Conservation (phyloP, 2,888 invertebrate genomes). For the Stegophylla sp. region DNA sequence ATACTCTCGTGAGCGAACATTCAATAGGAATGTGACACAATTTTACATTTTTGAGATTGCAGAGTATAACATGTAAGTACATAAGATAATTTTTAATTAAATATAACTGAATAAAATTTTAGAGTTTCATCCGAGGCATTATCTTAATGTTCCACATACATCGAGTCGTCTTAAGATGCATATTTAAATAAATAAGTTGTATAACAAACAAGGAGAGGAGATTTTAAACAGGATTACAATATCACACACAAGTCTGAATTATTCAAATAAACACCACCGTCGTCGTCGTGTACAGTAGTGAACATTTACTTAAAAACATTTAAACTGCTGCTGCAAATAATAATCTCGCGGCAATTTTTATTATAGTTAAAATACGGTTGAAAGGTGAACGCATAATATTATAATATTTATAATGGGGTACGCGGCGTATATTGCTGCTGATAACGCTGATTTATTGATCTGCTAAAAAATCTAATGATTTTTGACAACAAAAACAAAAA, state of each 20-base stretch:
- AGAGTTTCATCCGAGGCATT: too few relatives aligned
- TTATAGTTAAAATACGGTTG: background rate
- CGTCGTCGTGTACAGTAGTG: background rate
- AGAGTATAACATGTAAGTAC: too few relatives aligned
- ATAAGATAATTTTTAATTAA: too few relatives aligned
- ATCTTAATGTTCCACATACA: too few relatives aligned
- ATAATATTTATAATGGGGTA: background rate
- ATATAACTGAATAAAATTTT: too few relatives aligned
- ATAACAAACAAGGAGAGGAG: background rate
- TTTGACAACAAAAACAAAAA: slow-evolving; percentile 27
- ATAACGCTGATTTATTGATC: background rate
- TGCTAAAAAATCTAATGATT: background rate
- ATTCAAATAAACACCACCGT: background rate
- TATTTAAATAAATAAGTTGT: background rate
- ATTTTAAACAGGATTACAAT: background rate
- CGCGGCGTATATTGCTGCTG: background rate
- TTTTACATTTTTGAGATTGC: too few relatives aligned
- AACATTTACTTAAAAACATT: background rate
- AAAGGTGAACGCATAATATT: slow-evolving; percentile 4
- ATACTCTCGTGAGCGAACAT: too few relatives aligned
- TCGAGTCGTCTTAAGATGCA: background rate
- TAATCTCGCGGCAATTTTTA: slow-evolving; percentile 1
- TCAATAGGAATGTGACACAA: too few relatives aligned
- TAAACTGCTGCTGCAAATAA: background rate
- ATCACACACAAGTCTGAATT: background rate